Base-by-base conservation (phyloP, 35 echinoderm and acorn worm species). In the Nesometra sesokonis region DNA sequence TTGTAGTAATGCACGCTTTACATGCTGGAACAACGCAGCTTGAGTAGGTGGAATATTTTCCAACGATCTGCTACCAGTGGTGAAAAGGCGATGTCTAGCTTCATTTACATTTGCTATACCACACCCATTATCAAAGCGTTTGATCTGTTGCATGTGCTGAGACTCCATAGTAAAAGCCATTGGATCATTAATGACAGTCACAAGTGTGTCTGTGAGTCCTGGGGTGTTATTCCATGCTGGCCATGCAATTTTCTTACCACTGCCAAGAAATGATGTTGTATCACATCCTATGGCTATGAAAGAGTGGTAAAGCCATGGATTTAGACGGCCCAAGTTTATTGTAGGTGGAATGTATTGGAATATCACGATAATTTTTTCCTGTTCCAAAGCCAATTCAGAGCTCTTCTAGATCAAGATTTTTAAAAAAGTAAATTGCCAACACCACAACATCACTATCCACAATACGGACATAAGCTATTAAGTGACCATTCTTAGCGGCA, bases 401-500 rank as follows among this genome's bases (percentile, higher is more conserved):
- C 52, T 89, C 88, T 30, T 38, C 39, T 0, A 84, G 37, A n/a
- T 79, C 33, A 77, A 89, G 79, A 32, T 21, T 83, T 47, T 82
- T 47, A 9, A 89, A 84, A 57, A 89, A 84, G 15, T 17, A 47
- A 35, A 89, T 36, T 39, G 79, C 79, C 79, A 89, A 84, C 5
- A 84, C 80, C 17, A 89, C 88, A 84, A 89, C 88, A 89, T 89
- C 80, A 35, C 80, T 89, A 46, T 89, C 79, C 38, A 89, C 88
- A 11, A 80, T 89, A 29, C 80, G 36, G 35, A 89, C 32, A 36
- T 84, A 77, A 11, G 81, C 88, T 57, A 0, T 89, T 67, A 32
- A 76, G 33, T 89, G 88, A 83, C 88, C 88, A 32, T 89, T 40
- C 19, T 35, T 79, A 32, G 81, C 88, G 0, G 88, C 88, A 89